These are phyloP conservation scores for Xestia rhomboidea DNA, from an alignment of 2,888 invertebrate species.

Conservation along the genomic window DNA sequence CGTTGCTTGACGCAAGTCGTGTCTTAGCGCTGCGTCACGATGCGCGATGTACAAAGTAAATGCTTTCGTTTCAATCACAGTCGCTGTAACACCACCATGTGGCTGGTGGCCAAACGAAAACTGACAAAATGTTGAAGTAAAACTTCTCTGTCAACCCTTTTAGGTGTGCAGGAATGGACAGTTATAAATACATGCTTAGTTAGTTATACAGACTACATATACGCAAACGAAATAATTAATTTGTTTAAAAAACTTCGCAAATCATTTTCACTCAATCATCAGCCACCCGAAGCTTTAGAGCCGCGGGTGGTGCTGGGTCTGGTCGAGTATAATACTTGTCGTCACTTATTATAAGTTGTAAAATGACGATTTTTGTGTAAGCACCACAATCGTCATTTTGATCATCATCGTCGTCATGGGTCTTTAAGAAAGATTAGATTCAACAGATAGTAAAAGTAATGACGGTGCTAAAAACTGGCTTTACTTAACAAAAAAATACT, in stretches of 20 bases:
- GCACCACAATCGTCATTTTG: neutral
- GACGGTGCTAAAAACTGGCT: neutral
- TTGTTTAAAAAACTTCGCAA: neutral
- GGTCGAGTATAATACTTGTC: neutral
- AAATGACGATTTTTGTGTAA: conserved; percentile 1
- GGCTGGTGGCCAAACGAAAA: neutral
- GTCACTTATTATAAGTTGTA: neutral
- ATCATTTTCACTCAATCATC: neutral
- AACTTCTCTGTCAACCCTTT: neutral
- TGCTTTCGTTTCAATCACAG: too few species aligned
- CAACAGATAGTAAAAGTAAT: neutral
- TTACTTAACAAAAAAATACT: neutral
- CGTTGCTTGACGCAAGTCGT: too few species aligned
- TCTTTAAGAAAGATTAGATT: neutral
- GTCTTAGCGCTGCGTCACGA: too few species aligned
- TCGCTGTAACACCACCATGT: neutral
- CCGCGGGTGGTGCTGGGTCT: neutral
- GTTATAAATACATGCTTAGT: neutral
- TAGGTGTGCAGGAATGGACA: neutral
- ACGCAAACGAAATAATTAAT: neutral
- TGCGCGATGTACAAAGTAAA: too few species aligned
- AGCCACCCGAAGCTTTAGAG: neutral
- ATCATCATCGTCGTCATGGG: neutral
- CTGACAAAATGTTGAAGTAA: neutral
- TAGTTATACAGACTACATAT: neutral